Percentiles rank a stretch among this genome's conserved stretches.
Conservation (phyloP, 2,888 invertebrate species). For the Drosophila infuscata region DNA sequence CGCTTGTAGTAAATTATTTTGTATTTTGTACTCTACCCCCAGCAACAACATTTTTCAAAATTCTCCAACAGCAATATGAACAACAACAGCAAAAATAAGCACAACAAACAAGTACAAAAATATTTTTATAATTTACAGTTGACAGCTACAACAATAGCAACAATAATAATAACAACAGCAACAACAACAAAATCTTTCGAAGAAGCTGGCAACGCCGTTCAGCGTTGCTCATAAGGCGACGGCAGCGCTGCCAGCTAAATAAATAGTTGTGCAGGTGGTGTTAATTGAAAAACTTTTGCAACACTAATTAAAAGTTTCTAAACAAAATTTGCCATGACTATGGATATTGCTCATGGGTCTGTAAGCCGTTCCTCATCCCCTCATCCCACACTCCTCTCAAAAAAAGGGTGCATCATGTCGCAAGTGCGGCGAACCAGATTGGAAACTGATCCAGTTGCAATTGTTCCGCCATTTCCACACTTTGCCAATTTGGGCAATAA, state of each 20-base stretch:
- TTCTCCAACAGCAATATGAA: conserved; percentile 19
- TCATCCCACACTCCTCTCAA: too few relatives aligned
- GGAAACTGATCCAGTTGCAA: conserved; percentile 22
- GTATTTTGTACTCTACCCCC: conserved; percentile 24
- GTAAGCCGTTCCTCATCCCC: not conserved
- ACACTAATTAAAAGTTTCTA: conserved; percentile 84
- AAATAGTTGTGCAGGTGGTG: conserved; percentile 84
- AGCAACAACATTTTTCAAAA: conserved; percentile 40
- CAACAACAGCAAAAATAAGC: conserved; percentile 12
- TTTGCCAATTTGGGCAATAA: conserved; percentile 35
- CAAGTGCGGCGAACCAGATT: conserved; percentile 7
- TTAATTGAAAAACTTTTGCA: conserved; percentile 84
- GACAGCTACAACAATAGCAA: conserved; percentile 64
- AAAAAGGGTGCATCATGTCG: conserved; percentile 13
- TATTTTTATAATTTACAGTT: conserved; percentile 81
- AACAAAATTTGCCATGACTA: conserved; percentile 77
- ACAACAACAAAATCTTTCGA: conserved; percentile 52
- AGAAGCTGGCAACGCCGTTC: conserved; percentile 50
- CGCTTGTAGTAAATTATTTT: conserved; percentile 59
- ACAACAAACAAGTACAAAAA: conserved; percentile 49
- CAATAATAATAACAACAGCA: conserved; percentile 15
- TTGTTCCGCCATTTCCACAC: conserved; percentile 16
- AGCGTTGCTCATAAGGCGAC: conserved; percentile 17
- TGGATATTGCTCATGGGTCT: conserved; percentile 42
- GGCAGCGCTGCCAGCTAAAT: conserved; percentile 69